Percentiles rank a stretch among this genome's conserved stretches.
Conservation (phyloP, 2,888 invertebrate genomes). For the Protonemura montana region DNA sequence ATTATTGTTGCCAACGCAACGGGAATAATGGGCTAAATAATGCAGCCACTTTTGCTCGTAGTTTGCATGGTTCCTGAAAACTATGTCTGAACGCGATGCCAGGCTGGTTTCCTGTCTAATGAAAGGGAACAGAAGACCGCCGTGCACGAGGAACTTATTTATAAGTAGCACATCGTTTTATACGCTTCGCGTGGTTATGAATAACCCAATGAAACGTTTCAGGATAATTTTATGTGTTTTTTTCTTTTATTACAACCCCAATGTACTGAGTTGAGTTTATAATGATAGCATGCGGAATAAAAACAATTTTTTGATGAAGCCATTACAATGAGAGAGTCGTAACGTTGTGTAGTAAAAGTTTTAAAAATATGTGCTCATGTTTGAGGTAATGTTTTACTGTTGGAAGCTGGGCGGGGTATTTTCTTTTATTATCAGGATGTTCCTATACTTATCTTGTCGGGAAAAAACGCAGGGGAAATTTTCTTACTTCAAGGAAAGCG, state of each 20-base stretch:
- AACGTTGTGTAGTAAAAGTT: neutral
- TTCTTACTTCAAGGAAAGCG: neutral
- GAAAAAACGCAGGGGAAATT: neutral
- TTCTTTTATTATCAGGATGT: neutral
- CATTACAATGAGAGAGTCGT: neutral
- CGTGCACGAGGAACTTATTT: no score
- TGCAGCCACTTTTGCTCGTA: no score
- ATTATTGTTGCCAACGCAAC: no score
- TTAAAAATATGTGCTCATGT: neutral
- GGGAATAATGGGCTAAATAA: no score
- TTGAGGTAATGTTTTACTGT: neutral
- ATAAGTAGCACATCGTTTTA: no score
- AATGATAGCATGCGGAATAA: neutral
- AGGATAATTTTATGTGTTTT: neutral
- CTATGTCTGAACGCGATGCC: no score
- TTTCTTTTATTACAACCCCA: neutral
- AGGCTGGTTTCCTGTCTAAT: no score
- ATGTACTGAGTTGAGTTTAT: neutral
- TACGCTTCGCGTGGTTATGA: neutral
- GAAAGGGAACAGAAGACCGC: no score
- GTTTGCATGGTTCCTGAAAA: no score
- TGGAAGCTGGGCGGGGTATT: neutral
- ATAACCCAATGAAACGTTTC: neutral
- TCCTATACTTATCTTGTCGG: neutral
- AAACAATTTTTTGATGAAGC: neutral